These are phyloP conservation scores for Chloroclystis v-ata DNA, from an alignment of 2,888 invertebrate species.

Conservation along the genomic window DNA sequence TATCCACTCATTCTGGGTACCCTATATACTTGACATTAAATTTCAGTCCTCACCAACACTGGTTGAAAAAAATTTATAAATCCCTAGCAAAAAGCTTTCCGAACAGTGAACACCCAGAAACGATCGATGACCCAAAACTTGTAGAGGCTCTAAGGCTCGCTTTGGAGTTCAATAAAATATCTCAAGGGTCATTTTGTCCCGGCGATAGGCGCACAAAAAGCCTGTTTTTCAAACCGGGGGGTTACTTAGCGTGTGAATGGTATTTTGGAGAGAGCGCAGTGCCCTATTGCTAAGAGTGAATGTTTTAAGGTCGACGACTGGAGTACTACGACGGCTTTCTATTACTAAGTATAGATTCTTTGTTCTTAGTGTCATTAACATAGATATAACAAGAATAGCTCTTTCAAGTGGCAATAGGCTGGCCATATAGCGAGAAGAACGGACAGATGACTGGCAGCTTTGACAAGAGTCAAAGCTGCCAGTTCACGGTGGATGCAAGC, in stretches of 20 bases:
- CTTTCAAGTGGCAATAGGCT: too few relatives aligned
- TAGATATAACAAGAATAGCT: too few relatives aligned
- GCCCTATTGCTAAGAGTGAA: constrained; percentile 47
- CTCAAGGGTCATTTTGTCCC: constrained; percentile 33
- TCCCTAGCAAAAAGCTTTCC: constrained; percentile 10
- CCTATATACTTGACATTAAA: too few relatives aligned
- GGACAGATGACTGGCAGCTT: too few relatives aligned
- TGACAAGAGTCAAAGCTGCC: too few relatives aligned
- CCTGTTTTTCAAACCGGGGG: constrained; percentile 34
- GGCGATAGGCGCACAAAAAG: constrained; percentile 28
- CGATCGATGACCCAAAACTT: constrained; percentile 20
- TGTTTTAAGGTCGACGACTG: constrained; percentile 29
- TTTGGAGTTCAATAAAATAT: constrained; percentile 27
- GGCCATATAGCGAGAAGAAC: too few relatives aligned
- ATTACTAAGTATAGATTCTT: too few relatives aligned
- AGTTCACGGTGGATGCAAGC: too few relatives aligned
- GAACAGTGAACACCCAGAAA: constrained; percentile 7
- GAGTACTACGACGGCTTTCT: constrained; percentile 14
- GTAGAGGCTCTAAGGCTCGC: constrained; percentile 13
- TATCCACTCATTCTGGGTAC: too few relatives aligned
- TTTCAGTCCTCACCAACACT: background rate
- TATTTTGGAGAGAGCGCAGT: constrained; percentile 35
- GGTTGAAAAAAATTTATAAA: constrained; percentile 9
- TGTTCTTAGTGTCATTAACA: too few relatives aligned
- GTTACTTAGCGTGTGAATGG: constrained; percentile 49